Percentiles rank a stretch among this genome's conserved stretches.
Conservation (phyloP, 2,797 vertebrate species). For the Chrysocyon brachyurus region DNA sequence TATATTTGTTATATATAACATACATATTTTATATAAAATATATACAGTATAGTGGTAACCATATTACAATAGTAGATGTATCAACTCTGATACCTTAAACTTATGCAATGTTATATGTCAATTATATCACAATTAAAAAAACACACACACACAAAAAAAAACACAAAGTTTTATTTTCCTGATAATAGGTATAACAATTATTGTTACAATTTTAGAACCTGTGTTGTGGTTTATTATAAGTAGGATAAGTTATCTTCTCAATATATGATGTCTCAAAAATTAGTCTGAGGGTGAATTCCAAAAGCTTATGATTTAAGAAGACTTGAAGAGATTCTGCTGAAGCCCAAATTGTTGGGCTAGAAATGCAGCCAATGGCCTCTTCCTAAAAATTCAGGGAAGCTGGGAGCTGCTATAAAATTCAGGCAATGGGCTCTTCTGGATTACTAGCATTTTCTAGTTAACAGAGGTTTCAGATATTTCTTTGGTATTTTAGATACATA, state of each 20-base stretch:
- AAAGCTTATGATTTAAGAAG: neutral
- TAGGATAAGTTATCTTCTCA: neutral
- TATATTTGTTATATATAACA: neutral
- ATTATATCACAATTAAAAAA: neutral
- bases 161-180: neutral
- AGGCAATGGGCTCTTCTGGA: neutral
- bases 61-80: neutral
- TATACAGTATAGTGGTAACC: neutral
- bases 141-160: too few relatives aligned
- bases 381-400: neutral
- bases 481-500: conserved; percentile 6
- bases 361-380: neutral
- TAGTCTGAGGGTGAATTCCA: neutral
- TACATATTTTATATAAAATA: neutral
- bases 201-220: neutral
- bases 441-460: conserved; percentile 42
- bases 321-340: neutral
- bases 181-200: neutral
- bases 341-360: neutral
- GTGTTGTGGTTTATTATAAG: neutral
- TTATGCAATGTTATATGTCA: neutral
- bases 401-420: neutral
- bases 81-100: neutral
- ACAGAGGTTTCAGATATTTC: neutral
- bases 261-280: neutral